Percentiles rank a stretch among this genome's conserved stretches.
Evolutionary conservation across 37 sponge, comb jelly and placozoan genomes (phyloP).

Genomic region (Spongia lamella): DNA sequence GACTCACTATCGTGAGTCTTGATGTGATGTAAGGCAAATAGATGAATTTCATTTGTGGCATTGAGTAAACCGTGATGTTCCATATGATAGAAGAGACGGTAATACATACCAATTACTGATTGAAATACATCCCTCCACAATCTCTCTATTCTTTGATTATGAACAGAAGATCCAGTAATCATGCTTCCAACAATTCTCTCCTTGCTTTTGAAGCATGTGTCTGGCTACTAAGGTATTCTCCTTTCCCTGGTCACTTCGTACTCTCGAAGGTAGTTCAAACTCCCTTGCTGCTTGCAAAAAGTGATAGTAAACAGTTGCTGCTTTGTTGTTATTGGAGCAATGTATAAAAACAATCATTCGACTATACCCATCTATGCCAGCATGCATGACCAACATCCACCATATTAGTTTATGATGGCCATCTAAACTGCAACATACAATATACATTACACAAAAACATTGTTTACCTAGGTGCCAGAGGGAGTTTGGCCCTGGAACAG

Average conservation of each 20-base stretch:
- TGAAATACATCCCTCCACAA: constrained; percentile 58
- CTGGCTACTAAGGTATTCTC: constrained; percentile 43
- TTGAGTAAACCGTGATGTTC: constrained; percentile 27
- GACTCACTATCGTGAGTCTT: no score
- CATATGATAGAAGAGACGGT: constrained; percentile 38
- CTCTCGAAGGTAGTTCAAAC: constrained; percentile 50
- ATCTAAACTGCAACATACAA: constrained; percentile 22
- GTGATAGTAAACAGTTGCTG: constrained; percentile 37
- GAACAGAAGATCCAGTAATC: constrained; percentile 56
- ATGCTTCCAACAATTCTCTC: constrained; percentile 40
- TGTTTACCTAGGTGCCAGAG: constrained; percentile 76
- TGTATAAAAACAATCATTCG: constrained; percentile 44
- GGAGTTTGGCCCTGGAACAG: constrained; percentile 64
- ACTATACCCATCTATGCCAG: constrained; percentile 54
- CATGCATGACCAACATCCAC: constrained; percentile 64
- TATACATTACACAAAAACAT: no score
- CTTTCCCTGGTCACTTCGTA: constrained; percentile 45
- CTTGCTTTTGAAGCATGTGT: constrained; percentile 45
- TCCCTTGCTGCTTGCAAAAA: constrained; percentile 38
- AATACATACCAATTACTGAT: constrained; percentile 17
- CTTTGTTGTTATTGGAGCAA: constrained; percentile 44
- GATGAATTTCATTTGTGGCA: constrained; percentile 20
- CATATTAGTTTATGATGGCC: constrained; percentile 62
- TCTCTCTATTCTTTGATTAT: constrained; percentile 62
- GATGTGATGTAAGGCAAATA: constrained; percentile 50